Evolutionary conservation across 1,140 invertebrate species (phyloP).

Genomic region (Penaeus vannamei): DNA sequence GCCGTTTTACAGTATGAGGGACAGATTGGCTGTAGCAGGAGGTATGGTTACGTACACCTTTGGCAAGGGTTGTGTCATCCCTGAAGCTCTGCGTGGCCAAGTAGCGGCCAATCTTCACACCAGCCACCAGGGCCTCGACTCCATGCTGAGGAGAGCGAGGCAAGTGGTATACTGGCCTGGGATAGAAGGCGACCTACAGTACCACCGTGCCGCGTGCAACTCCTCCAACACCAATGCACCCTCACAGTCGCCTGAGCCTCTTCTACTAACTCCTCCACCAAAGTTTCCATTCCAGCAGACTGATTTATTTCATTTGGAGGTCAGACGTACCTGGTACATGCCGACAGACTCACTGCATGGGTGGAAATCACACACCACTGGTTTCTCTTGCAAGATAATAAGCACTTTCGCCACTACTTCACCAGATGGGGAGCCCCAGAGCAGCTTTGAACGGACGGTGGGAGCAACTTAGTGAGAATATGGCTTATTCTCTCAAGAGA

Average conservation of each 20-base stretch:
- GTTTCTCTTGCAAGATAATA: neutral
- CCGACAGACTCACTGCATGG: constrained; percentile 21
- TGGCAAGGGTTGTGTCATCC: neutral
- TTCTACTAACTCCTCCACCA: neutral
- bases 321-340: neutral
- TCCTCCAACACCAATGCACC: constrained; percentile 1
- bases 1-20: neutral
- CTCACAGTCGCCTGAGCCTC: neutral
- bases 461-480: neutral
- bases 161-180: constrained; percentile 21
- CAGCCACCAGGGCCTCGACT: constrained; percentile 33
- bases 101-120: neutral
- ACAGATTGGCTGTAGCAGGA: neutral
- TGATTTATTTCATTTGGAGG: neutral
- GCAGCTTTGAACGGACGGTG: constrained; percentile 24
- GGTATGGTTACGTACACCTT: neutral
- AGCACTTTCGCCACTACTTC: constrained; percentile 4
- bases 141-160: neutral
- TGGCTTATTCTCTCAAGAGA: too few relatives aligned
- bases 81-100: neutral
- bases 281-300: constrained; percentile 14
- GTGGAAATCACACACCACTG: neutral
- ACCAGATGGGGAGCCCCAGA: neutral
- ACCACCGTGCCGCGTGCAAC: neutral
- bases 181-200: constrained; percentile 7